Evolutionary conservation across 1,140 invertebrate species (phyloP).

Genomic region (Berghia stephanieae): DNA sequence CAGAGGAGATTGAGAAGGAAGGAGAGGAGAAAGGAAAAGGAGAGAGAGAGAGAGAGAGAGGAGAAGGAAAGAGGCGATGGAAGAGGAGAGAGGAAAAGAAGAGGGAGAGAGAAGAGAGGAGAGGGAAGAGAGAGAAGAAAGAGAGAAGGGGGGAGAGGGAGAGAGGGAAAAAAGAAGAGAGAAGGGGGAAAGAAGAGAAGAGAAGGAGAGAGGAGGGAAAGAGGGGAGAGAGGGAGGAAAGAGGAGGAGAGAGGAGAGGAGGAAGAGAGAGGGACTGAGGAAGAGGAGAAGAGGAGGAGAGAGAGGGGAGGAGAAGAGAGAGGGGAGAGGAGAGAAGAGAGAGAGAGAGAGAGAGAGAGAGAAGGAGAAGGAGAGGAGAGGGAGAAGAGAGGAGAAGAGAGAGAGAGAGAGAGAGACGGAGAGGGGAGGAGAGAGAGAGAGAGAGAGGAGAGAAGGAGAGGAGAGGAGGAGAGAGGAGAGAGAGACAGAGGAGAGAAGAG

Average conservation of each 20-base stretch:
- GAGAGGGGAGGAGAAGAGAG: background rate
- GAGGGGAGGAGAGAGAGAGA: slow-evolving; percentile 14
- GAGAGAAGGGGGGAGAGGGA: background rate
- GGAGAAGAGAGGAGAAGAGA: slow-evolving; percentile 19
- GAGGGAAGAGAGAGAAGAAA: background rate
- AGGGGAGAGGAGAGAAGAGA: background rate
- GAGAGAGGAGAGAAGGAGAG: background rate
- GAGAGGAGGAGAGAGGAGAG: background rate
- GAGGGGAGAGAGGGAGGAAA: background rate
- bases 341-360: background rate
- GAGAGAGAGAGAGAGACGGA: slow-evolving; percentile 8
- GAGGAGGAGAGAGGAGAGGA: background rate
- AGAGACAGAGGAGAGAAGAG: background rate
- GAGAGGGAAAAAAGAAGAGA: background rate
- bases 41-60: too few species aligned
- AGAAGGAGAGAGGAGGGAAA: background rate
- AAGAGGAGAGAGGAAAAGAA: too few species aligned
- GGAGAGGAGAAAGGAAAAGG: too few species aligned
- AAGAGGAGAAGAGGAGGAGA: background rate
- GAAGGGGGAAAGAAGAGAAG: background rate
- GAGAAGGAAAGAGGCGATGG: too few species aligned
- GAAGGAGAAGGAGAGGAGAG: slow-evolving; percentile 3
- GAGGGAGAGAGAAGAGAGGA: background rate
- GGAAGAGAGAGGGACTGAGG: background rate
- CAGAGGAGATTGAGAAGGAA: too few species aligned